Conservation (phyloP, 2,113 vertebrate species). For the Alethe castanea region DNA sequence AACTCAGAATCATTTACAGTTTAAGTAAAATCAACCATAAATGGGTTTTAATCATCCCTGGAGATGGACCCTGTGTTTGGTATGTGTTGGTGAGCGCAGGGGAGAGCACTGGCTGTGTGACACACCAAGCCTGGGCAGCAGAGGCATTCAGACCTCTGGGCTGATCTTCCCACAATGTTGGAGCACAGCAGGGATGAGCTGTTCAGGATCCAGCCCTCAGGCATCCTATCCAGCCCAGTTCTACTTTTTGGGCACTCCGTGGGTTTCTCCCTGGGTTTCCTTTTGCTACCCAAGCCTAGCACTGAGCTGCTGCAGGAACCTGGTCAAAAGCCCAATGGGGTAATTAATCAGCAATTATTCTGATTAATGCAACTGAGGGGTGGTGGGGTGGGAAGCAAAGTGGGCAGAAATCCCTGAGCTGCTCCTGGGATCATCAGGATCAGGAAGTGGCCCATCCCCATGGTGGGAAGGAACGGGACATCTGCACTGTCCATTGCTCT, state of each 20-base stretch:
- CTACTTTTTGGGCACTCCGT: background rate
- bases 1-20: background rate
- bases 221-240: background rate
- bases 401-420: background rate
- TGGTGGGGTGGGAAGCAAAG: background rate
- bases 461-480: fast-evolving
- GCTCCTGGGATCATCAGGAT: background rate
- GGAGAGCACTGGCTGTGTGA: background rate
- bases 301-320: fast-evolving
- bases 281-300: background rate
- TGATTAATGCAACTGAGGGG: background rate
- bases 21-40: background rate
- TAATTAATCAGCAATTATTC: background rate
- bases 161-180: background rate
- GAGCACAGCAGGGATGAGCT: background rate
- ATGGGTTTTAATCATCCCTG: background rate
- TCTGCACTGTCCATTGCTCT: background rate
- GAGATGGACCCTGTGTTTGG: fast-evolving
- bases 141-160: background rate
- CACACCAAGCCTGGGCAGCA: background rate
- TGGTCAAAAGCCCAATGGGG: fast-evolving
- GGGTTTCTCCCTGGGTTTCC: background rate
- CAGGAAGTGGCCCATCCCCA: fast-evolving
- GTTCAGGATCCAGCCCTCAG: background rate
- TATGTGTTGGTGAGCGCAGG: fast-evolving